These are phyloP conservation scores for Galagoides demidoff DNA, from an alignment of 2,797 vertebrate species.

Conservation along the genomic window DNA sequence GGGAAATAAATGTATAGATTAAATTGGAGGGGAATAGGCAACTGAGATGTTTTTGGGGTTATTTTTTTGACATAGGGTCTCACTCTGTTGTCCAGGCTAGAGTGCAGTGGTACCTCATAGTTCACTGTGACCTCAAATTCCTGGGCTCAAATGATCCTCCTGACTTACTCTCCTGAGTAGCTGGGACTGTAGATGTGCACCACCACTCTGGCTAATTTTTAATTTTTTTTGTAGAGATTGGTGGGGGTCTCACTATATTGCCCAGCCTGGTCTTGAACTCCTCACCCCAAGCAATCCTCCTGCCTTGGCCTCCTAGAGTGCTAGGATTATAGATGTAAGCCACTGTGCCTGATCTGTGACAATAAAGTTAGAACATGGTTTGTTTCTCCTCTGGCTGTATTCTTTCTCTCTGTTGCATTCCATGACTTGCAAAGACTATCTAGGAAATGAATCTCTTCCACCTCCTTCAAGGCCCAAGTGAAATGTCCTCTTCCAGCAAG, in stretches of 20 bases:
- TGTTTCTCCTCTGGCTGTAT: background rate
- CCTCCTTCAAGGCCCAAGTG: background rate
- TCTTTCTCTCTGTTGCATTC: background rate
- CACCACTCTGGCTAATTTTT: background rate
- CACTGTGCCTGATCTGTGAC: background rate
- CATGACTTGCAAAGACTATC: background rate
- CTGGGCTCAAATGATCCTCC: background rate
- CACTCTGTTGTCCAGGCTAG: background rate
- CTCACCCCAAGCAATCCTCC: background rate
- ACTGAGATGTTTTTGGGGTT: background rate
- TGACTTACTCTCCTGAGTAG: background rate
- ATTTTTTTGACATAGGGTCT: background rate
- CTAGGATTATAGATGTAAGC: background rate
- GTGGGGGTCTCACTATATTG: background rate
- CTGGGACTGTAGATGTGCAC: background rate
- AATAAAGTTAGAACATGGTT: background rate
- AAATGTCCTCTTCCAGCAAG: background rate
- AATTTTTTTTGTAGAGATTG: background rate
- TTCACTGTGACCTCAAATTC: background rate
- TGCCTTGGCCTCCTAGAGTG: background rate
- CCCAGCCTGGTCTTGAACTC: background rate
- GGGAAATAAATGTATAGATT: background rate
- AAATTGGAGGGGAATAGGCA: background rate
- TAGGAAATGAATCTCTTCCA: background rate
- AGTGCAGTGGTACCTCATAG: background rate